phyloP scores from a whole-genome alignment of 2,888 invertebrate genomes.

The Frankliniella fusca region DNA sequence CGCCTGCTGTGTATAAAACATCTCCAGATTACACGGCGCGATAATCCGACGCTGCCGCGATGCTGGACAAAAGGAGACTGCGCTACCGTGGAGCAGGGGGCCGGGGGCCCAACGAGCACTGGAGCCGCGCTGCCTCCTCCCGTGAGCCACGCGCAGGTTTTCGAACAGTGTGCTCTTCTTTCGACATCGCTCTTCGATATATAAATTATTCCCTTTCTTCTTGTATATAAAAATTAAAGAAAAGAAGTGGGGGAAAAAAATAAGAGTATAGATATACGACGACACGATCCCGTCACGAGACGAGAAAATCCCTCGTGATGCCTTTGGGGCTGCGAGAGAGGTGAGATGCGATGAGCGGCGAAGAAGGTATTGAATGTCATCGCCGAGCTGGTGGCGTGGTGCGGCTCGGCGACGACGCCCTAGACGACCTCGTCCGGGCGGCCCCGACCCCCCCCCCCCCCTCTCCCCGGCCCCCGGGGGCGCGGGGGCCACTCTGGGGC shows the following conservation, averaged over 20 bases:
- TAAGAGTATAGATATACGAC: too few relatives aligned
- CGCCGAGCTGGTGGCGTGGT: neutral
- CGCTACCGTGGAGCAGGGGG: neutral
- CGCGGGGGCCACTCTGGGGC: neutral
- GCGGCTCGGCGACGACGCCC: neutral
- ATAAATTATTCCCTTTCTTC: too few relatives aligned
- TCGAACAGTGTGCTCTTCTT: too few relatives aligned
- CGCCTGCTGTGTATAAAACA: conserved; percentile 12
- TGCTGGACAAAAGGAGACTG: neutral
- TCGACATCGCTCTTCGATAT: too few relatives aligned
- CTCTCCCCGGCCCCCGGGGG: neutral
- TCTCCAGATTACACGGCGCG: neutral
- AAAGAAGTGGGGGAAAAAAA: too few relatives aligned
- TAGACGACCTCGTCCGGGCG: neutral
- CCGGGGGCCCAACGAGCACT: neutral
- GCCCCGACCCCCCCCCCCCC: too few relatives aligned
- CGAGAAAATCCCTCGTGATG: neutral
- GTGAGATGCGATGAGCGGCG: too few relatives aligned
- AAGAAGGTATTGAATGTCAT: neutral
- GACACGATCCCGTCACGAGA: too few relatives aligned
- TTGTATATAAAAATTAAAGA: too few relatives aligned
- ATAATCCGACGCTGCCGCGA: neutral
- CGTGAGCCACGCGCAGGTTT: too few relatives aligned
- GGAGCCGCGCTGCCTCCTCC: too few relatives aligned
- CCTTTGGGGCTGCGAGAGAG: neutral